A percentile compares a stretch with the other conserved stretches of the same genome.
Conservation (phyloP, 2,888 invertebrate genomes). For the Megastigmus dorsalis region DNA sequence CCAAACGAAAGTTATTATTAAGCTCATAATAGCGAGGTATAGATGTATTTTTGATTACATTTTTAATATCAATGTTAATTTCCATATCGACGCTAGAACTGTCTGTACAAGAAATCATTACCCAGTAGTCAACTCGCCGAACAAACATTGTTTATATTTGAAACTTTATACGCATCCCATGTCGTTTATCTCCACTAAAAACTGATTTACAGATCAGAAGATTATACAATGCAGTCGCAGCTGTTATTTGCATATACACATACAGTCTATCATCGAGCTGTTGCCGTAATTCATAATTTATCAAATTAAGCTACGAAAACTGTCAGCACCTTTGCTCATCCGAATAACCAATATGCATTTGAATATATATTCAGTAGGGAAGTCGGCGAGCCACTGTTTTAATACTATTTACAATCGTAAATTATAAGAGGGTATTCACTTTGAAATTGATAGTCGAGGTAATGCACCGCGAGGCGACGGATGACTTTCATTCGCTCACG, state of each 20-base stretch:
- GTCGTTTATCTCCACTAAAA: not conserved
- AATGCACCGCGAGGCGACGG: not conserved
- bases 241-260: not conserved
- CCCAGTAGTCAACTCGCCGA: too few species aligned
- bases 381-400: constrained; percentile 5
- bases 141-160: constrained; percentile 27
- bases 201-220: constrained; percentile 12
- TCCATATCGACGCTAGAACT: not conserved
- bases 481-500: constrained; percentile 34
- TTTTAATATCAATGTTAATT: not conserved
- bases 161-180: not conserved
- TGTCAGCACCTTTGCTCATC: constrained; percentile 1
- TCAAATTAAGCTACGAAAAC: constrained; percentile 1
- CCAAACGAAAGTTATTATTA: too few species aligned
- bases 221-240: not conserved
- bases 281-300: constrained; percentile 34
- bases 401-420: constrained; percentile 45
- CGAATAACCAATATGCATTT: constrained; percentile 1
- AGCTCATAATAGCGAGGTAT: too few species aligned
- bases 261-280: not conserved
- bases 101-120: too few species aligned
- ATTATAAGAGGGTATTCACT: constrained; percentile 30
- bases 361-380: not conserved
- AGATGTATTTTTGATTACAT: not conserved
- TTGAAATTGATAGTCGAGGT: constrained; percentile 39